Base-by-base conservation (phyloP, 2,113 vertebrate species). In the Neogobius melanostomus region DNA sequence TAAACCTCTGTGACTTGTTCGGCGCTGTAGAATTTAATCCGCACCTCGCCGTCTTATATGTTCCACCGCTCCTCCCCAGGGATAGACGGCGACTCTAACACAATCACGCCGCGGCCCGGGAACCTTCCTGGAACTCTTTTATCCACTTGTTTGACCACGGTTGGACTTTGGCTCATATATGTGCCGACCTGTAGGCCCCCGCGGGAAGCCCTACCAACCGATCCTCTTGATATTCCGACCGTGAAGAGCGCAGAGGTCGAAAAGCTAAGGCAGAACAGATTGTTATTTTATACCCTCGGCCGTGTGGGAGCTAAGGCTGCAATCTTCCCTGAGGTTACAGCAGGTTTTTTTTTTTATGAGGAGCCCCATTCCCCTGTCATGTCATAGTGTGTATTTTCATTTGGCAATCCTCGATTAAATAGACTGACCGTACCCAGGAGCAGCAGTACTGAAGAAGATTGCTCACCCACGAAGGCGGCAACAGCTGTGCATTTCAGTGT, bases 111-210 rank as follows among this genome's bases (percentile, higher is more conserved):
- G 69, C 67, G 71, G 79, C 75, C 74, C 69, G 60, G 65, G 74
- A 81, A 78, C 69, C 76, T 74, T 76, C 62, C 8, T 72, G 81
- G 68, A 60, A 14, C 63, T 52, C 84, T 68, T 87, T 89, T 69
- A 87, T 84, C 86, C 85, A 84, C 74, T 87, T 87, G 83, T 76
- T 89, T 87, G 80, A 69, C 54, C 77, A 68, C 74, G 67, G 82
- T 82, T 79, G 69, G 77, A 76, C 74, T 75, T 61, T 43, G 11
- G 12, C 67, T 84, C 81, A 90, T 87, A 71, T 85, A 82, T 82
- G 76, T 80, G 80, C 74, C 63, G 60, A 63, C 63, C 68, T 3
- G 11, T 11, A 59, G 21, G 11, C 63, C 79, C 77, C 72, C n/a
- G 61, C 10, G 71, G 72, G 72, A 53, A 49, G 64, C 66, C 54